Percentiles rank a stretch among this genome's conserved stretches.
Conservation (phyloP, 53 echinoderm and acorn worm genomes). For the Glandiceps talaboti region DNA sequence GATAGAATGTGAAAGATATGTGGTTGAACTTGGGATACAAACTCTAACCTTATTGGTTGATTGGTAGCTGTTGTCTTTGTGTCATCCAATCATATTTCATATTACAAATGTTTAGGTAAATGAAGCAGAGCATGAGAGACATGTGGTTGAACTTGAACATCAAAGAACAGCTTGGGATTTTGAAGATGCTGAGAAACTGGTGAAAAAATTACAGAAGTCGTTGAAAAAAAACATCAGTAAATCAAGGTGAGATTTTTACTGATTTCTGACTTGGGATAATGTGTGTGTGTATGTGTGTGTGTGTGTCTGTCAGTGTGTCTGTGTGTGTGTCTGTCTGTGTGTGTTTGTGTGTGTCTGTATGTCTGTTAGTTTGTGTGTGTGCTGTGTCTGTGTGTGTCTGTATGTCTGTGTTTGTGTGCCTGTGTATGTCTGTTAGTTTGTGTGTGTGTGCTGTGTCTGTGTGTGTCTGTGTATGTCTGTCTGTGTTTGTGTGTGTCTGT, state of each 20-base stretch:
- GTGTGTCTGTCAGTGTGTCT: not conserved
- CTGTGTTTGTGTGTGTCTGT: too few relatives aligned
- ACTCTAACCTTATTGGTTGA: too few relatives aligned
- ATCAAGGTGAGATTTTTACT: slow-evolving; percentile 36
- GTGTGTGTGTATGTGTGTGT: not conserved
- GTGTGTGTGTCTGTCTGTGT: too few relatives aligned
- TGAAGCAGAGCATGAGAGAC: slow-evolving; percentile 72
- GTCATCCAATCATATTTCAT: not conserved
- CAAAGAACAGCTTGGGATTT: slow-evolving; percentile 54
- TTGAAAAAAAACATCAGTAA: slow-evolving; percentile 70
- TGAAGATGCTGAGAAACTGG: slow-evolving; percentile 47
- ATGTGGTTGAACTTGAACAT: slow-evolving; percentile 49
- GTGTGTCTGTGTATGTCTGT: too few relatives aligned
- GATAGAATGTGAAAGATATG: slow-evolving; percentile 55
- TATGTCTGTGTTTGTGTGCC: too few relatives aligned
- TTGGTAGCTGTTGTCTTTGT: not conserved
- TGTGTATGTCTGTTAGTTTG: too few relatives aligned
- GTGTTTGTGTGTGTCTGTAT: too few relatives aligned
- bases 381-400: too few relatives aligned
- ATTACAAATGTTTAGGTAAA: slow-evolving; percentile 32
- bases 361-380: not conserved
- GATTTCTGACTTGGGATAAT: not conserved
- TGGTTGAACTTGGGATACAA: slow-evolving; percentile 39
- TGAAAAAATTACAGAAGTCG: slow-evolving; percentile 53
- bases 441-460: too few relatives aligned